Conservation (phyloP, 2,113 vertebrate species). For the Poeciliopsis occidentalis region DNA sequence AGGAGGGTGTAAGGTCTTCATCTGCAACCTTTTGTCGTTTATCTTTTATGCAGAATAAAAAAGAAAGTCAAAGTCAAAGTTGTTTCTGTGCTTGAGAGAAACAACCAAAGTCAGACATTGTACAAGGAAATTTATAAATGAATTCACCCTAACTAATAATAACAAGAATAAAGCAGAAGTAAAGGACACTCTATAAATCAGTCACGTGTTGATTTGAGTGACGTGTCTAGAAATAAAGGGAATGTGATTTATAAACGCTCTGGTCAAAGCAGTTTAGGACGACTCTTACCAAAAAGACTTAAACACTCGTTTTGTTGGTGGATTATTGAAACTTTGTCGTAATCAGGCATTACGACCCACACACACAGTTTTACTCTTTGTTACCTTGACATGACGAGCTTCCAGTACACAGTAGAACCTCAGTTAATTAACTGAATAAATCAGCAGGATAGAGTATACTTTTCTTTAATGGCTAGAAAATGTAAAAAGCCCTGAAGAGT, state of each 20-base stretch:
- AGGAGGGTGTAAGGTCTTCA: too few relatives aligned
- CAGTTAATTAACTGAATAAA: too few relatives aligned
- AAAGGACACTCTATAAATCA: neutral
- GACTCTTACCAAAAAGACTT: neutral
- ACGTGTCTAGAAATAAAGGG: neutral
- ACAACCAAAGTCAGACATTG: too few relatives aligned
- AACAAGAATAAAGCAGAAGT: neutral
- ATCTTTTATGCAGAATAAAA: too few relatives aligned
- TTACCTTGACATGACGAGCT: neutral
- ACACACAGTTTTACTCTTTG: neutral
- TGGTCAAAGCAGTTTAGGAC: neutral
- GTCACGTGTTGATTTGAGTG: neutral
- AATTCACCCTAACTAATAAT: neutral
- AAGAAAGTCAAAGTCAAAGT: too few relatives aligned
- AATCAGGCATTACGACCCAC: neutral
- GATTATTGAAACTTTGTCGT: neutral
- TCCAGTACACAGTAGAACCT: too few relatives aligned
- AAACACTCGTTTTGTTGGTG: neutral
- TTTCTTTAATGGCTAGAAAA: too few relatives aligned
- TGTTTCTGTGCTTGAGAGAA: too few relatives aligned
- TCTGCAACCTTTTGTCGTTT: too few relatives aligned
- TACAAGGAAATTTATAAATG: neutral
- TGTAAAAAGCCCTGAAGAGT: too few relatives aligned
- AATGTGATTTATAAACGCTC: neutral
- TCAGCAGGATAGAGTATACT: too few relatives aligned